Percentiles rank a stretch among this genome's conserved stretches.
Conservation (phyloP, 2,888 invertebrate genomes). For the Hoplodrina blanda region DNA sequence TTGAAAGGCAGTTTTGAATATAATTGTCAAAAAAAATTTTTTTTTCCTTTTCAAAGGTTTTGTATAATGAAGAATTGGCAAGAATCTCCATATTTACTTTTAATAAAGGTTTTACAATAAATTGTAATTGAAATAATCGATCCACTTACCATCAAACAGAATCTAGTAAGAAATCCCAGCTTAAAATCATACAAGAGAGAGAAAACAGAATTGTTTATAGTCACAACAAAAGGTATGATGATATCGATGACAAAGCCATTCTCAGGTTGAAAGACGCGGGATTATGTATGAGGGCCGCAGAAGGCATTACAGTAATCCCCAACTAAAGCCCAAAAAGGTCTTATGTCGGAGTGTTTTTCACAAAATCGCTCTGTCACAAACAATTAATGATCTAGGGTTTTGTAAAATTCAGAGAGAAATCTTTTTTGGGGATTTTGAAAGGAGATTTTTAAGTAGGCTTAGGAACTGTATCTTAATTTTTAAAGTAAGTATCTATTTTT, state of each 20-base stretch:
- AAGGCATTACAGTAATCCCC: constrained; percentile 55
- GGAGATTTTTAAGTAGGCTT: not conserved
- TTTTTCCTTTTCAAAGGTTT: too few relatives aligned
- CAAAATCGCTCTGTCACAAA: constrained; percentile 30
- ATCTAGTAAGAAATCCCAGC: not conserved
- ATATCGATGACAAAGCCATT: constrained; percentile 58
- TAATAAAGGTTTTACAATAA: too few relatives aligned
- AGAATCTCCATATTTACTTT: too few relatives aligned
- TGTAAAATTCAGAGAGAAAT: not conserved
- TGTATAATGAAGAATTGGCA: too few relatives aligned
- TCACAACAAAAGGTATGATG: constrained; percentile 38
- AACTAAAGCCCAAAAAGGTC: constrained; percentile 24
- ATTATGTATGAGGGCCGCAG: constrained; percentile 34
- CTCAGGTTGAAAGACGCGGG: constrained; percentile 35
- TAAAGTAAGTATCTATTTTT: not conserved
- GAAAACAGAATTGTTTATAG: constrained; percentile 17
- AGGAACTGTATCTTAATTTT: not conserved
- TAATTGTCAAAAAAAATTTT: too few relatives aligned
- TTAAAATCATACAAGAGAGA: not conserved
- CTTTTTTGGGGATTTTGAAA: not conserved
- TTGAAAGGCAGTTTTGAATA: too few relatives aligned
- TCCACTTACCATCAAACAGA: constrained; percentile 23
- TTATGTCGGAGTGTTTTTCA: constrained; percentile 35
- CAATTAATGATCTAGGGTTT: constrained; percentile 9
- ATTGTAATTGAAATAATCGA: constrained; percentile 4